Evolutionary conservation across 2,797 vertebrate genomes (phyloP).

Genomic region (Pseudochromis fuscus): DNA sequence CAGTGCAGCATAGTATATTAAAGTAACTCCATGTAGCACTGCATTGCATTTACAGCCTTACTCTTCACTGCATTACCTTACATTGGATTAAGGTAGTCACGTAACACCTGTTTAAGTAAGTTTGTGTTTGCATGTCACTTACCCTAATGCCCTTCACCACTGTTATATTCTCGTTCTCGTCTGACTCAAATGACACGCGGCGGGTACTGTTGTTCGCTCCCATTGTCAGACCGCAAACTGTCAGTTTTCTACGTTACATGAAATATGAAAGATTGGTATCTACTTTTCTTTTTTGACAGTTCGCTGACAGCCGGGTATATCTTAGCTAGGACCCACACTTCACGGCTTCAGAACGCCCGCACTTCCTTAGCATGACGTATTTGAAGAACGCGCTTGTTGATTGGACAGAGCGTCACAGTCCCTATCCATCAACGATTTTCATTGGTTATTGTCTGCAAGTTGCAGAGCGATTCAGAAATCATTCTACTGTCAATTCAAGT

Average conservation of each 20-base stretch:
- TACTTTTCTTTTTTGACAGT: conserved; percentile 10
- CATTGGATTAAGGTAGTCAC: not conserved
- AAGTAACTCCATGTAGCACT: not conserved
- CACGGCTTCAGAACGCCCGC: not conserved
- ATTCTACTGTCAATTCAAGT: too few species aligned
- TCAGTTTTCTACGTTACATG: conserved; percentile 36
- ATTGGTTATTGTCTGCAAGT: conserved; percentile 48
- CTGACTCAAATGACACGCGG: conserved; percentile 94
- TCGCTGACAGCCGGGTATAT: not conserved
- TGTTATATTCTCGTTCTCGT: conserved; percentile 94
- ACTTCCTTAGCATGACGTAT: conserved; percentile 73
- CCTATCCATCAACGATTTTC: not conserved
- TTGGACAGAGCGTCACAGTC: conserved; percentile 45
- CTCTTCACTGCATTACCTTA: not conserved
- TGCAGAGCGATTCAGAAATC: too few species aligned
- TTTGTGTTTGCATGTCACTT: conserved; percentile 78
- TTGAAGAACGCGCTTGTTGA: conserved; percentile 49
- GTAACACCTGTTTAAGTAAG: conserved; percentile 10
- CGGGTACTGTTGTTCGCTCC: conserved; percentile 90
- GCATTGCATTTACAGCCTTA: not conserved
- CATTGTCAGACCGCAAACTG: conserved; percentile 83
- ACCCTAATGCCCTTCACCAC: conserved; percentile 99
- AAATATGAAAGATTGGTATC: conserved; percentile 2
- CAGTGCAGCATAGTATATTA: not conserved
- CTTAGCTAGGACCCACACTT: conserved; percentile 29